These are phyloP conservation scores for Cheilosia vulpina DNA, from an alignment of 2,888 invertebrate genomes.

Conservation along the genomic window DNA sequence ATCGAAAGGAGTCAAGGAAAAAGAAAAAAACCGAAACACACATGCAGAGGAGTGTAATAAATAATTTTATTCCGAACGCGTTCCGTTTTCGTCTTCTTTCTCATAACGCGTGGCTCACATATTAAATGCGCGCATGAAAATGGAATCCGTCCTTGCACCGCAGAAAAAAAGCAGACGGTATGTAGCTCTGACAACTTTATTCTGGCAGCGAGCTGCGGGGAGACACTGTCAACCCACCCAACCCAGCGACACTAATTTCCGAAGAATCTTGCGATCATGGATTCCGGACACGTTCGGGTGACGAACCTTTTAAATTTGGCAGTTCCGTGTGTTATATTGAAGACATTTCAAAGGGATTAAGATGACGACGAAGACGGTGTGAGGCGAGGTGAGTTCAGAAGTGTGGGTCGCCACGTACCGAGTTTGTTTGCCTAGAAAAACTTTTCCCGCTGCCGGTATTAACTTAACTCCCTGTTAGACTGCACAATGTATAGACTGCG, in stretches of 20 bases:
- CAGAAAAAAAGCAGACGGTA: constrained; percentile 23
- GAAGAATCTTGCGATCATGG: constrained; percentile 54
- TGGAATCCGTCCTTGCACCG: constrained; percentile 55
- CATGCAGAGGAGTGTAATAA: constrained; percentile 32
- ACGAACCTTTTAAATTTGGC: constrained; percentile 76
- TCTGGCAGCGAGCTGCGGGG: constrained; percentile 30
- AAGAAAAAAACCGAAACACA: not conserved
- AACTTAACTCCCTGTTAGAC: constrained; percentile 20
- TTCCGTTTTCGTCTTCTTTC: constrained; percentile 66
- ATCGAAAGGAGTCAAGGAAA: constrained; percentile 62
- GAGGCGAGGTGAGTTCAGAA: constrained; percentile 28
- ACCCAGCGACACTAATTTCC: constrained; percentile 59
- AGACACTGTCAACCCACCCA: constrained; percentile 6
- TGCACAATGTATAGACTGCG: constrained; percentile 38
- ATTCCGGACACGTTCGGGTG: constrained; percentile 72
- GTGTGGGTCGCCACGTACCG: constrained; percentile 60
- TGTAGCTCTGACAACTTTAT: constrained; percentile 64
- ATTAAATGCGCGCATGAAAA: constrained; percentile 71
- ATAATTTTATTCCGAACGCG: constrained; percentile 71
- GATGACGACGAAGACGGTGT: constrained; percentile 48
- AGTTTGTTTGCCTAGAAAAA: constrained; percentile 68
- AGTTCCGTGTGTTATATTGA: constrained; percentile 75
- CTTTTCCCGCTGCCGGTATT: constrained; percentile 42
- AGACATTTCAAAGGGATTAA: constrained; percentile 74
- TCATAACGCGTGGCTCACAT: constrained; percentile 74